Conservation (phyloP, 2,888 invertebrate genomes). For the Apodemia zela region DNA sequence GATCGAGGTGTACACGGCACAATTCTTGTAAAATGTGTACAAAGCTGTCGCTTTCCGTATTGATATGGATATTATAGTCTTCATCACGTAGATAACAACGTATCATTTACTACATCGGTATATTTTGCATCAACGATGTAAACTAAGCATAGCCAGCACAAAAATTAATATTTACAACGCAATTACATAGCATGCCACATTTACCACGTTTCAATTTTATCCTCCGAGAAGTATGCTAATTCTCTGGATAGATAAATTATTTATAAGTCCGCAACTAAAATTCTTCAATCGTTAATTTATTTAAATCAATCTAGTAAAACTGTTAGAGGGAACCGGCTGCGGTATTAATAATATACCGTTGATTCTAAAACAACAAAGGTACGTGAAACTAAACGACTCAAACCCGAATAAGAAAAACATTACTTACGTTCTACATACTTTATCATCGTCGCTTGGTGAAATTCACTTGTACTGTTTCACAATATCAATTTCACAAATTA, state of each 20-base stretch:
- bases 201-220: slow-evolving; percentile 25
- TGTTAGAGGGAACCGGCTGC: slow-evolving; percentile 20
- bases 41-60: no score
- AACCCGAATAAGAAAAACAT: no score
- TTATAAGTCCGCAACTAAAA: slow-evolving; percentile 22
- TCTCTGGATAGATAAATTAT: slow-evolving; percentile 23
- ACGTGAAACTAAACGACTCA: neutral
- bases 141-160: neutral
- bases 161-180: slow-evolving; percentile 8
- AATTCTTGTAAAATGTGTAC: no score
- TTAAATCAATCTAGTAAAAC: slow-evolving; percentile 29
- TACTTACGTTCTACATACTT: no score
- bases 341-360: neutral
- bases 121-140: neutral
- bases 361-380: slow-evolving; percentile 7
- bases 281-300: slow-evolving; percentile 28
- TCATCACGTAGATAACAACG: no score
- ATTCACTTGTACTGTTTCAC: no score
- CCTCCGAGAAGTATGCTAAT: slow-evolving; percentile 29
- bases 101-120: no score
- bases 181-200: slow-evolving; percentile 20
- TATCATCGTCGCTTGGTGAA: no score
- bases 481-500: no score
- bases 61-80: no score
- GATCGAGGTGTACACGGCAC: no score